phyloP scores from a whole-genome alignment of 2,888 invertebrate species.

The Chromoteleia sp. region DNA sequence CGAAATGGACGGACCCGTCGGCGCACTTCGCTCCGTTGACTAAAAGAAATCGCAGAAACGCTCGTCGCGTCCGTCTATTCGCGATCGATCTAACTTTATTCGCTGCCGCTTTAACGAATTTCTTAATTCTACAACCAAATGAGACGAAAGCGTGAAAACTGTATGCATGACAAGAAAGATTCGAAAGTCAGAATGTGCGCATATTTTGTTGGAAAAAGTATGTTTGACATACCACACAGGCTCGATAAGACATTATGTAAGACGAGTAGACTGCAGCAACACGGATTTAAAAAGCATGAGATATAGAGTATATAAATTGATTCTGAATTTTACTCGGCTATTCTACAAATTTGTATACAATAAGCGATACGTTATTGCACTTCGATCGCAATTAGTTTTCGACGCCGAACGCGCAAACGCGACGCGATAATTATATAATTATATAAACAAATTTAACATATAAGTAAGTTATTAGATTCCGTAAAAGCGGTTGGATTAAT shows the following conservation, averaged over 20 bases:
- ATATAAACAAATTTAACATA: too few species aligned
- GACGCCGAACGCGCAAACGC: too few species aligned
- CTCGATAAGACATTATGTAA: conserved; percentile 58
- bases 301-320: conserved; percentile 23
- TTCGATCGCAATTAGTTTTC: too few species aligned
- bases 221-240: conserved; percentile 53
- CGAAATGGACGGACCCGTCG: too few species aligned
- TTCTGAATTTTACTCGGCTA: conserved; percentile 1
- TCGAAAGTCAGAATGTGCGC: conserved; percentile 65
- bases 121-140: conserved; percentile 42
- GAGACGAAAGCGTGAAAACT: conserved; percentile 68
- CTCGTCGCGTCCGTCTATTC: too few species aligned
- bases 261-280: conserved; percentile 45
- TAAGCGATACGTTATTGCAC: background rate
- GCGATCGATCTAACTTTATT: too few species aligned
- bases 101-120: background rate
- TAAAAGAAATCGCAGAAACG: too few species aligned
- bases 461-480: too few species aligned
- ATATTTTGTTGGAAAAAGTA: conserved; percentile 66
- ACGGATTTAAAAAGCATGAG: conserved; percentile 33
- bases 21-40: too few species aligned
- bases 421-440: too few species aligned
- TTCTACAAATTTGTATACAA: conserved; percentile 11
- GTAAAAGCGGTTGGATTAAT: too few species aligned
- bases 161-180: conserved; percentile 64